Conservation (phyloP, 2,113 vertebrate genomes). For the Heterotilapia buettikoferi region DNA sequence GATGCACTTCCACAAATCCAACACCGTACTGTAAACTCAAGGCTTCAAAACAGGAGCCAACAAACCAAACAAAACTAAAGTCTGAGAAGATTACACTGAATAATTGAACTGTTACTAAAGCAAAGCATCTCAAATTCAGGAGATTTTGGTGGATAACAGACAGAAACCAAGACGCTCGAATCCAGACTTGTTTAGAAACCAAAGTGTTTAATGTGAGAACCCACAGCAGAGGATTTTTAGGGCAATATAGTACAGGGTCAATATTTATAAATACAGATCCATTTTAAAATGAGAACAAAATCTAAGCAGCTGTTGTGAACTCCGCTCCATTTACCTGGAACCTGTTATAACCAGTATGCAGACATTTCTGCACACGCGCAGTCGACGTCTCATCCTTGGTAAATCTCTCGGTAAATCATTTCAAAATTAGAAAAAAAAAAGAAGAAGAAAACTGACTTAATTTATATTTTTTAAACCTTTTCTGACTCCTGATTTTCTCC, state of each 20-base stretch:
- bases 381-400: neutral
- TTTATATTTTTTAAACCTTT: neutral
- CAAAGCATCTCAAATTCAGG: neutral
- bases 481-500: neutral
- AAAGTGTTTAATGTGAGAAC: neutral
- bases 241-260: neutral
- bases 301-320: neutral
- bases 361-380: neutral
- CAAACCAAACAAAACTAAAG: rapidly evolving
- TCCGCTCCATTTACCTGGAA: neutral
- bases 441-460: neutral
- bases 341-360: neutral
- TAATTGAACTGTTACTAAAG: neutral
- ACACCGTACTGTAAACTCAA: neutral
- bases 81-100: neutral
- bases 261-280: neutral
- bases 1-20: neutral
- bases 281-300: neutral
- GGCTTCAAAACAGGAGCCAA: neutral
- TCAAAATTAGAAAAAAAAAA: neutral
- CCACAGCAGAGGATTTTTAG: neutral
- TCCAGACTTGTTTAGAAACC: neutral
- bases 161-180: neutral
- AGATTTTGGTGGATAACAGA: neutral
- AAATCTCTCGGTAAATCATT: neutral